Evolutionary conservation across 2,888 invertebrate species (phyloP).

Genomic region (Phengaris alcon): DNA sequence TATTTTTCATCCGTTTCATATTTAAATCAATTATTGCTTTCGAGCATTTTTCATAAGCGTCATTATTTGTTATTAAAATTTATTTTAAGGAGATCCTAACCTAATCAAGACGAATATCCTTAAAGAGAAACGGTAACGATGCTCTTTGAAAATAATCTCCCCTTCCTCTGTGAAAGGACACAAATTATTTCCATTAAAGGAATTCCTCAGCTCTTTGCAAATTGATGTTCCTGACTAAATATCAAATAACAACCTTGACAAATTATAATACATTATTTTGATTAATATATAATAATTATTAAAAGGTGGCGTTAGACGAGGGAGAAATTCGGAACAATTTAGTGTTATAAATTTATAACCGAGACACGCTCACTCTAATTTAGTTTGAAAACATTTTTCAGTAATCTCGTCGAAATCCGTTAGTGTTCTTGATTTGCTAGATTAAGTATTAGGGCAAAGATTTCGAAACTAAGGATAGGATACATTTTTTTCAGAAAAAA

Average conservation of each 20-base stretch:
- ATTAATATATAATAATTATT: constrained; percentile 8
- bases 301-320: neutral
- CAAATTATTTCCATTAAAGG: constrained; percentile 34
- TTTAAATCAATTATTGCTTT: neutral
- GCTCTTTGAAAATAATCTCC: constrained; percentile 33
- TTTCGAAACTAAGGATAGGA: too few relatives aligned
- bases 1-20: neutral
- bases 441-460: too few relatives aligned
- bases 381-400: neutral
- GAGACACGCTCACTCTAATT: neutral
- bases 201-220: constrained; percentile 24
- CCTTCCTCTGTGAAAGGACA: constrained; percentile 34
- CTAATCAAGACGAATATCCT: constrained; percentile 5
- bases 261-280: constrained; percentile 19
- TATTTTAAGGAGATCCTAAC: constrained; percentile 1
- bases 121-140: constrained; percentile 8
- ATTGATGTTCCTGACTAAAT: constrained; percentile 18
- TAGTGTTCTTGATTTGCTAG: too few relatives aligned
- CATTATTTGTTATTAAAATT: constrained; percentile 4
- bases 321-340: neutral
- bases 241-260: constrained; percentile 19
- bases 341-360: neutral
- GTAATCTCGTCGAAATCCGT: neutral
- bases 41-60: neutral
- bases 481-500: too few relatives aligned